Conservation (phyloP, 2,113 vertebrate species). For the Bostrychus sinensis region DNA sequence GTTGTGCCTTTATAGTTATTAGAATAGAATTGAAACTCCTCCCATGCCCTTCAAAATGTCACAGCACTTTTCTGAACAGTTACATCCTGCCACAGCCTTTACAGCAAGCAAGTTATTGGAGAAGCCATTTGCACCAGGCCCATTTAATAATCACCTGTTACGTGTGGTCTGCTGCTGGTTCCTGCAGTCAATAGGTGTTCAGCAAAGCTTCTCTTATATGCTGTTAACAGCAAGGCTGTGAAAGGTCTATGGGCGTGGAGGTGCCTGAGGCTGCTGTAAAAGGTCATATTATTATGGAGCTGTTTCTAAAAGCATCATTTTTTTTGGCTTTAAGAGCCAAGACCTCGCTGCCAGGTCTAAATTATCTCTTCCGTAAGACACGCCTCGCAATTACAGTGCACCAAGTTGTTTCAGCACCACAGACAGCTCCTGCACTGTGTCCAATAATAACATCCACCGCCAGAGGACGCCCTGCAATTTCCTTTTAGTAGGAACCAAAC, state of each 20-base stretch:
- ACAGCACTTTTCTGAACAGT: conserved; percentile 8
- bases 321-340: not conserved
- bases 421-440: conserved; percentile 57
- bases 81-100: not conserved
- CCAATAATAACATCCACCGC: conserved; percentile 18
- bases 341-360: not conserved
- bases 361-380: not conserved
- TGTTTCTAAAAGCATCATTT: not conserved
- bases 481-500: conserved; percentile 48
- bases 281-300: conserved; percentile 32
- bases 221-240: conserved; percentile 32
- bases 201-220: conserved; percentile 25
- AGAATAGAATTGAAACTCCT: too few species aligned
- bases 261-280: conserved; percentile 22
- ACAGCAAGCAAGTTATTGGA: conserved; percentile 13
- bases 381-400: not conserved
- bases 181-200: conserved; percentile 36
- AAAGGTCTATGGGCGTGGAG: conserved; percentile 38
- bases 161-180: conserved; percentile 5
- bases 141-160: conserved; percentile 31
- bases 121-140: conserved; percentile 27
- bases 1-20: too few species aligned
- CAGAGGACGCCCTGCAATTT: conserved; percentile 50
- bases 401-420: conserved; percentile 49
- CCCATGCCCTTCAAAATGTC: conserved; percentile 18